phyloP scores from a whole-genome alignment of 2,797 vertebrate species.

The Enteromius mattozi region DNA sequence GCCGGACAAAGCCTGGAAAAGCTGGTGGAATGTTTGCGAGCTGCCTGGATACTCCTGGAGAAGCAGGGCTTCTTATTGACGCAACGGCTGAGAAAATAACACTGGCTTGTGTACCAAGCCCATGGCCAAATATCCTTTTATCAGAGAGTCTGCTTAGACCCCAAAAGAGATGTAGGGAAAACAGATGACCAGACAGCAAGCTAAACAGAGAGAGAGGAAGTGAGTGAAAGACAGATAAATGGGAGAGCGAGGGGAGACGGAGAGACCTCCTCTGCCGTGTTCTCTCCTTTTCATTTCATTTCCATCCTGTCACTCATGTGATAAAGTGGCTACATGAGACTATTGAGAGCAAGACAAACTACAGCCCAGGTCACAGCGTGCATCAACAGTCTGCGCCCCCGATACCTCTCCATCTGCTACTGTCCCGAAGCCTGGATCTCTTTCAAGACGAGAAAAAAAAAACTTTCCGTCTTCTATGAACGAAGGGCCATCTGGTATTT shows the following conservation, averaged over 20 bases:
- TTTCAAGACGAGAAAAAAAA: slow-evolving; percentile 28
- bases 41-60: slow-evolving; percentile 66
- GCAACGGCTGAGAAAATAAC: slow-evolving; percentile 69
- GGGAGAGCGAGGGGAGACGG: slow-evolving; percentile 3
- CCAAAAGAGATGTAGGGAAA: slow-evolving; percentile 52
- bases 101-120: slow-evolving; percentile 66
- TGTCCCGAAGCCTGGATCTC: slow-evolving; percentile 34
- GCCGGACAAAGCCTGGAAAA: slow-evolving; percentile 68
- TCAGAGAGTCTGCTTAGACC: slow-evolving; percentile 60
- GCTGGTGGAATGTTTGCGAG: slow-evolving; percentile 70
- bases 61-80: slow-evolving; percentile 63
- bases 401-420: slow-evolving; percentile 55
- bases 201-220: slow-evolving; percentile 36
- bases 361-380: slow-evolving; percentile 51
- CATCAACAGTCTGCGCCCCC: slow-evolving; percentile 49
- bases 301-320: slow-evolving; percentile 42
- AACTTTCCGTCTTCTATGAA: slow-evolving; percentile 59
- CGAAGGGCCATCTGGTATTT: slow-evolving; percentile 60
- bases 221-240: slow-evolving; percentile 39
- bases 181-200: slow-evolving; percentile 40
- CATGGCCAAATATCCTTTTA: slow-evolving; percentile 66
- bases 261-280: slow-evolving; percentile 28
- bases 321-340: slow-evolving; percentile 46
- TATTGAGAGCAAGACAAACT: slow-evolving; percentile 41
- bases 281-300: slow-evolving; percentile 26